phyloP scores from a whole-genome alignment of 2,888 invertebrate genomes.

The Phaedon cochleariae region DNA sequence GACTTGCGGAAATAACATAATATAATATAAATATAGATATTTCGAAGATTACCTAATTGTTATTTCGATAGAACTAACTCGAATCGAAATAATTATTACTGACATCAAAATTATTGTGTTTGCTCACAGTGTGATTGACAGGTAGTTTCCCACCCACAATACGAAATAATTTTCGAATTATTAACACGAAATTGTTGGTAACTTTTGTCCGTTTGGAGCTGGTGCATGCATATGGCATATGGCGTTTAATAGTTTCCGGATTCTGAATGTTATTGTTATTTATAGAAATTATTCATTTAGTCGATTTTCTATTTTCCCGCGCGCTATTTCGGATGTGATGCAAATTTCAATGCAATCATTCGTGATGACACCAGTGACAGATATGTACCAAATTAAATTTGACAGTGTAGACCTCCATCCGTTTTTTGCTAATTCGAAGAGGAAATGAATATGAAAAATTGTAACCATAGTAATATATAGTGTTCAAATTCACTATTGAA shows the following conservation, averaged over 20 bases:
- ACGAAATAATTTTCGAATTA: constrained; percentile 5
- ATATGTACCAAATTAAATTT: background rate
- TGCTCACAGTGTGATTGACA: constrained; percentile 1
- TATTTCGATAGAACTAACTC: no score
- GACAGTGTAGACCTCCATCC: no score
- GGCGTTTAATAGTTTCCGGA: constrained; percentile 3
- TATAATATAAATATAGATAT: background rate
- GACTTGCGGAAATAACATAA: no score
- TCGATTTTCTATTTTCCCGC: background rate
- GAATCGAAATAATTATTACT: background rate
- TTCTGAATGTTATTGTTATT: background rate
- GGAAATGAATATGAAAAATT: no score
- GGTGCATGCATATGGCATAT: background rate
- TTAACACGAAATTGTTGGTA: background rate
- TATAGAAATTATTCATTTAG: background rate
- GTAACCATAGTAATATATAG: no score
- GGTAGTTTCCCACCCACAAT: constrained; percentile 1
- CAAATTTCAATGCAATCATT: background rate
- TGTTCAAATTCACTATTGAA: no score
- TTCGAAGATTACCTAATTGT: no score
- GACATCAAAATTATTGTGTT: background rate
- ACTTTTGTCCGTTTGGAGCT: constrained; percentile 3
- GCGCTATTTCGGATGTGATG: background rate
- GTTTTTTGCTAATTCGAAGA: no score
- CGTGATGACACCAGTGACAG: no score